These are phyloP conservation scores for Vespertilio murinus DNA, from an alignment of 2,797 vertebrate species.

Conservation along the genomic window DNA sequence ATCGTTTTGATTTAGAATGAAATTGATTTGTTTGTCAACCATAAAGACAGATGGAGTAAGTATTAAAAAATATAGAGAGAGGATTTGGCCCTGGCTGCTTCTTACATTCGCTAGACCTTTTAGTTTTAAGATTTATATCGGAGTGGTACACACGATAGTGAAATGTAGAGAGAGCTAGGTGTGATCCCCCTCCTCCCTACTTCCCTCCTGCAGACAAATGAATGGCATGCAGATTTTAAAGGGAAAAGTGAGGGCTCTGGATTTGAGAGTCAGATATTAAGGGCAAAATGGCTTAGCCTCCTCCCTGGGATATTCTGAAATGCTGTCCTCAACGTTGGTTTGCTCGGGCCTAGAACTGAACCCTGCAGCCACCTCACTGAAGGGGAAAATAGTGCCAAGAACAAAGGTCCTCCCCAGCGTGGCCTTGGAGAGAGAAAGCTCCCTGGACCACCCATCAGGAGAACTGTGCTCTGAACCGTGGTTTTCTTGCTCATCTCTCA, in stretches of 20 bases:
- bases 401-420: background rate
- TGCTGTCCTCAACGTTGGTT: background rate
- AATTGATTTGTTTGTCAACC: slow-evolving; percentile 61
- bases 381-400: background rate
- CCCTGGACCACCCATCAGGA: background rate
- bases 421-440: background rate
- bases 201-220: background rate
- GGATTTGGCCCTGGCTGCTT: slow-evolving; percentile 30
- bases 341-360: background rate
- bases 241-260: background rate
- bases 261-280: background rate
- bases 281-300: slow-evolving; percentile 30
- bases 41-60: slow-evolving; percentile 42
- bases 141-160: background rate
- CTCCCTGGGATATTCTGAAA: background rate
- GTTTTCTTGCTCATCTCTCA: background rate
- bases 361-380: background rate
- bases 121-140: slow-evolving; percentile 61
- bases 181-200: background rate
- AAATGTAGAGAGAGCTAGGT: slow-evolving; percentile 13
- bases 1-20: slow-evolving; percentile 64
- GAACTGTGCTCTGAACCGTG: background rate
- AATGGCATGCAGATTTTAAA: background rate
- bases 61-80: slow-evolving; percentile 19
- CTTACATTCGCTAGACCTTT: slow-evolving; percentile 2